Evolutionary conservation across 92 coral and sea anemone genomes (phyloP).

Genomic region (Actinernus sp.): DNA sequence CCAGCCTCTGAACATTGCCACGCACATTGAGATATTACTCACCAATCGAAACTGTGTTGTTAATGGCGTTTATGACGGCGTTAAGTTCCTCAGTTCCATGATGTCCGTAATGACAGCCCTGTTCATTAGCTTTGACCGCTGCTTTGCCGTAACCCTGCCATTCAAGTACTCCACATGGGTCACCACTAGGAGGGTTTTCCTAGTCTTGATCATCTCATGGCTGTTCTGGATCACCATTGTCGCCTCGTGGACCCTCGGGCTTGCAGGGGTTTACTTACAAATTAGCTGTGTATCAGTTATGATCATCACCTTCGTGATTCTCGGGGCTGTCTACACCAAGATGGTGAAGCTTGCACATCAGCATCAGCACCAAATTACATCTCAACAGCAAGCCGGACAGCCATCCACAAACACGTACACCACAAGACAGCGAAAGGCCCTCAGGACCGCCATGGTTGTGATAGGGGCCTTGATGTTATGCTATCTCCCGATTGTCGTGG

Average conservation of each 20-base stretch:
- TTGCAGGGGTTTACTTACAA: conserved; percentile 34
- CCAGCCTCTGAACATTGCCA: conserved; percentile 35
- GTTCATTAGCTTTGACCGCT: conserved; percentile 39
- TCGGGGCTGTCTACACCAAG: conserved; percentile 18
- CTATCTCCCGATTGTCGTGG: conserved; percentile 30
- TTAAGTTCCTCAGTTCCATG: conserved; percentile 36
- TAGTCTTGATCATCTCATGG: conserved; percentile 28
- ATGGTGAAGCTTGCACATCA: conserved; percentile 43
- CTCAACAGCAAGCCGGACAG: conserved; percentile 34
- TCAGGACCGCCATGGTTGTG: conserved; percentile 28
- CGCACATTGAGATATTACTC: conserved; percentile 9
- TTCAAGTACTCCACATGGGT: conserved; percentile 37
- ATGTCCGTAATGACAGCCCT: conserved; percentile 50
- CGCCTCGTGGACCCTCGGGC: conserved; percentile 50
- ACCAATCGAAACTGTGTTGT: conserved; percentile 9
- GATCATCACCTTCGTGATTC: conserved; percentile 33
- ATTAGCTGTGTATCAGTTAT: conserved; percentile 19
- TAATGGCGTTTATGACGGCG: conserved; percentile 25
- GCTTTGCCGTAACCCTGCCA: conserved; percentile 30
- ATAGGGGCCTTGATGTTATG: conserved; percentile 41
- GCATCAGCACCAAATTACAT: conserved; percentile 27
- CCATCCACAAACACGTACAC: not conserved
- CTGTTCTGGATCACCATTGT: conserved; percentile 34
- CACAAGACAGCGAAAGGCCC: conserved; percentile 22
- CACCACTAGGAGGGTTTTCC: conserved; percentile 17